Percentiles rank a stretch among this genome's conserved stretches.
phyloP scores from a whole-genome alignment of 2,888 invertebrate genomes.

The Apodemia duryi region DNA sequence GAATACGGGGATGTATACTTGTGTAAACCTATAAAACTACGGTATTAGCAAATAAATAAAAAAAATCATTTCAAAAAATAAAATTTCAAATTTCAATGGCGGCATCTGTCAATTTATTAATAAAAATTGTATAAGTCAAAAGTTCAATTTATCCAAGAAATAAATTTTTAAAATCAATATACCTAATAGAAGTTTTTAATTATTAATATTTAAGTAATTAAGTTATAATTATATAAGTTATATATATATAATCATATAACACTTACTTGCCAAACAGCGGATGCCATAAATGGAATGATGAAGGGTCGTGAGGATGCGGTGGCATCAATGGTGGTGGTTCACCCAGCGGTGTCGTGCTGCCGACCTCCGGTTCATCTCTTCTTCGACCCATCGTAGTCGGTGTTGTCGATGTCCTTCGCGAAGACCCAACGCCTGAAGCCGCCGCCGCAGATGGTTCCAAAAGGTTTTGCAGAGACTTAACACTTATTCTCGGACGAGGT shows the following conservation, averaged over 20 bases:
- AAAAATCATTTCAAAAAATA: too few relatives aligned
- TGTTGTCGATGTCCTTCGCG: slow-evolving; percentile 68
- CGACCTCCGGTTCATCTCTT: slow-evolving; percentile 81
- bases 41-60: too few relatives aligned
- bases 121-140: too few relatives aligned
- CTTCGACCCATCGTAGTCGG: slow-evolving; percentile 67
- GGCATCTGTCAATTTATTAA: too few relatives aligned
- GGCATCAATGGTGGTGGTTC: slow-evolving; percentile 58
- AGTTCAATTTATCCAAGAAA: too few relatives aligned
- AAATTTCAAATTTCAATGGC: too few relatives aligned
- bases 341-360: slow-evolving; percentile 81
- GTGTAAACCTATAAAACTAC: too few relatives aligned
- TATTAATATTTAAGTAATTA: too few relatives aligned
- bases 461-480: slow-evolving; percentile 81
- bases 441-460: slow-evolving; percentile 74
- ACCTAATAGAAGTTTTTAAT: too few relatives aligned
- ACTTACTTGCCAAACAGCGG: slow-evolving; percentile 92
- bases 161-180: too few relatives aligned
- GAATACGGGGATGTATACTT: too few relatives aligned
- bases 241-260: slow-evolving; percentile 18
- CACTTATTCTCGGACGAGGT: slow-evolving; percentile 80
- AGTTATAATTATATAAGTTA: too few relatives aligned
- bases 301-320: slow-evolving; percentile 61
- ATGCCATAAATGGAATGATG: slow-evolving; percentile 88
- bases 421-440: slow-evolving; percentile 68